Evolutionary conservation across 2,113 vertebrate species (phyloP).

Genomic region (Muscicapa adusta): DNA sequence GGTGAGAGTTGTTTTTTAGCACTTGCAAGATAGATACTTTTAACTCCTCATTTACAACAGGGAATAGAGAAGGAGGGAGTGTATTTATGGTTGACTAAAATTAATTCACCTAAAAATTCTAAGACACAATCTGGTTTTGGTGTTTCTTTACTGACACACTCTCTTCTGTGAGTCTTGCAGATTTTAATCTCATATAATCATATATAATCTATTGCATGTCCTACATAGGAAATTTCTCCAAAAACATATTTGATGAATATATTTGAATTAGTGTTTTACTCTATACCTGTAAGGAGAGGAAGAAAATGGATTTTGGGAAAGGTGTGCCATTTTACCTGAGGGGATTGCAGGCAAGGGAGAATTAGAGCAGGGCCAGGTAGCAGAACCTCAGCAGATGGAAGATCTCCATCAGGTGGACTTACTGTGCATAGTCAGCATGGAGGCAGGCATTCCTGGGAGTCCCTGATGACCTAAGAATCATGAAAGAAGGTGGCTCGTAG

Average conservation of each 20-base stretch:
- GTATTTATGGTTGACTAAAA: neutral
- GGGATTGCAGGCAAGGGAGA: neutral
- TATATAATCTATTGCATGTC: neutral
- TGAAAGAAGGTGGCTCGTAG: neutral
- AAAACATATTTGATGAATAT: neutral
- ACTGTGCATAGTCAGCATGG: neutral
- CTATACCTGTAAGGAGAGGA: neutral
- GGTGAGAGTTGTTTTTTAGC: neutral
- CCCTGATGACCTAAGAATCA: neutral
- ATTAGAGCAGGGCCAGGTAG: neutral
- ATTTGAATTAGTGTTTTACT: neutral
- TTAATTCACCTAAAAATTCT: neutral
- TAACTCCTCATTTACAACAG: neutral
- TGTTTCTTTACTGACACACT: neutral
- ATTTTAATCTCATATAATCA: neutral
- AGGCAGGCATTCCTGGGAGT: neutral
- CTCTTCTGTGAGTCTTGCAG: neutral
- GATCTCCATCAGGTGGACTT: neutral
- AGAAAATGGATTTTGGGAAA: neutral
- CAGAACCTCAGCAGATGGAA: neutral
- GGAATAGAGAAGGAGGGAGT: neutral
- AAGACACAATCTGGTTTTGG: neutral
- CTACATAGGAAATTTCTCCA: neutral
- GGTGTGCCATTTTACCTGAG: neutral
- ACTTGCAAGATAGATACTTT: neutral